phyloP scores from a whole-genome alignment of 2,888 invertebrate species.

The Eudasyphora cyanicolor region DNA sequence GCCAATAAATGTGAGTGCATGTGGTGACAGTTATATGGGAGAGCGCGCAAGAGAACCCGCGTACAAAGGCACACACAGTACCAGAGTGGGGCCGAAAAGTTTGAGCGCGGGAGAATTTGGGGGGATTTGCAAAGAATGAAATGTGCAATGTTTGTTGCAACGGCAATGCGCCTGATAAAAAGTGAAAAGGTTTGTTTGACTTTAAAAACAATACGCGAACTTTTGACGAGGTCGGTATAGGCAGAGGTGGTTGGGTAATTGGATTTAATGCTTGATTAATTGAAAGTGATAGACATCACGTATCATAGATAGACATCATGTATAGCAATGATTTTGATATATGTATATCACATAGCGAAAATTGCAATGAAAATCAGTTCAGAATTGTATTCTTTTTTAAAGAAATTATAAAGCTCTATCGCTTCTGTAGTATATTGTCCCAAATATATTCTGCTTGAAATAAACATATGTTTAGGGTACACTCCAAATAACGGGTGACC shows the following conservation, averaged over 20 bases:
- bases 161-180: slow-evolving; percentile 49
- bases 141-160: slow-evolving; percentile 53
- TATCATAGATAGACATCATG: too few species aligned
- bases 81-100: background rate
- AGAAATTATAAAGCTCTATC: too few species aligned
- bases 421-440: too few species aligned
- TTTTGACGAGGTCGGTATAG: background rate
- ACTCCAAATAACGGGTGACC: too few species aligned
- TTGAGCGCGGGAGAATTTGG: background rate
- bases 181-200: slow-evolving; percentile 61
- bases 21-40: background rate
- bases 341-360: too few species aligned
- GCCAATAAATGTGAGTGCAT: slow-evolving; percentile 10
- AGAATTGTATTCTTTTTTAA: too few species aligned
- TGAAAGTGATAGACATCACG: too few species aligned
- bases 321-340: too few species aligned
- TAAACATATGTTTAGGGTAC: too few species aligned
- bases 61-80: background rate
- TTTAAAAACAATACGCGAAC: slow-evolving; percentile 29
- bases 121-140: slow-evolving; percentile 7
- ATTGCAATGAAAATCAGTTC: too few species aligned
- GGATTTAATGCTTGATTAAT: too few species aligned
- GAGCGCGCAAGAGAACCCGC: background rate
- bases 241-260: background rate
- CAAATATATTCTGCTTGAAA: too few species aligned